Base-by-base conservation (phyloP, 1,140 invertebrate genomes). In the Trigoniulus corallinus region DNA sequence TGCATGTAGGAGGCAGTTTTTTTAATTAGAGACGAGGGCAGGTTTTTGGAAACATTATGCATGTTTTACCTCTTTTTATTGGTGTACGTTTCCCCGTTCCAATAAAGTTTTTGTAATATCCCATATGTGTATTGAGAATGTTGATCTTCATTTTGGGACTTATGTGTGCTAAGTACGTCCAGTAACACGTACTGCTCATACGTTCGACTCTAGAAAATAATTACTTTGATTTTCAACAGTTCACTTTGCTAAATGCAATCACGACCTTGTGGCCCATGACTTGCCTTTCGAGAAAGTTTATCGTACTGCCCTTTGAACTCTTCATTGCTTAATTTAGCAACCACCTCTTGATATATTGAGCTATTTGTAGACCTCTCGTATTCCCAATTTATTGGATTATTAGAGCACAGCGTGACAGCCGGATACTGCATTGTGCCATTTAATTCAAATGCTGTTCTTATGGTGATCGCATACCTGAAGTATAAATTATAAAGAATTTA, bases 391-490 rank as follows among this genome's bases (percentile, higher is more conserved):
- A 44, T 44, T 24, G 24, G 18, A 24, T 7, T 24, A 18, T 44
- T 44, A 18, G 18, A 21, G 42, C 42, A 44, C 4, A 44, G 7
- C 12, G 42, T 44, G 18, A 44, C 42, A 20, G 42, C 18, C 12
- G 42, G 42, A 18, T 10, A 44, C 18, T 44, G 42, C 42, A 44
- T 44, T 20, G 42, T 44, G 4, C 42, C 42, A 24, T 44, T 44
- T 20, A 44, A 44, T 24, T 44, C 18, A 24, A 44, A 44, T 24
- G 42, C 21, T 21, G 42, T 44, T 24, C 42, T 44, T 20, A 44
- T 7, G 21, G 12, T 44, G 42, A 44, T 24, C 18, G 42, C 42
- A 20, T 44, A 44, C 7, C 42, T 44, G 18, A 7, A 44, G 24
- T 7, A 13, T 12, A 39, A 39, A 39, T 39, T 39, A 18, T 18